Evolutionary conservation across 2,888 invertebrate species (phyloP).

Genomic region (Phyllotreta cruciferae): DNA sequence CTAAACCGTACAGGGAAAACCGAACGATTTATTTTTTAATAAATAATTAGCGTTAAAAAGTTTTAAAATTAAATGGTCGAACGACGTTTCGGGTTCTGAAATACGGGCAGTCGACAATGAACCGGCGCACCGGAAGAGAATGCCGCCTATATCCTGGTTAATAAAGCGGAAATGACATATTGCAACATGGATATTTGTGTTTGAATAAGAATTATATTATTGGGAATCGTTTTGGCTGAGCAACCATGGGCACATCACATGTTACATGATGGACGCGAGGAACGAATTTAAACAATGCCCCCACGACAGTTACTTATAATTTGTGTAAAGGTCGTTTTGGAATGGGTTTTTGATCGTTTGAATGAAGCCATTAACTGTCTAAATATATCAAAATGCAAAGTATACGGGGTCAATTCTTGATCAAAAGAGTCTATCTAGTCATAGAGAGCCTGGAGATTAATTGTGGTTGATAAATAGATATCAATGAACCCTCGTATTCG

Average conservation of each 20-base stretch:
- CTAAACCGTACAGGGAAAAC: no score
- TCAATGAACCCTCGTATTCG: no score
- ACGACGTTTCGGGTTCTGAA: no score
- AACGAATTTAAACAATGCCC: slow-evolving; percentile 13
- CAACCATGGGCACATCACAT: slow-evolving; percentile 29
- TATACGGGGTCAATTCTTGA: no score
- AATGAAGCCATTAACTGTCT: no score
- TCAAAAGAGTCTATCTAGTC: no score
- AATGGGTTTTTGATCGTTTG: background rate
- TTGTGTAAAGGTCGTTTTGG: background rate
- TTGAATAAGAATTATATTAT: slow-evolving; percentile 40
- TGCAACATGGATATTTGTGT: slow-evolving; percentile 48
- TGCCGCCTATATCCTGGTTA: slow-evolving; percentile 58
- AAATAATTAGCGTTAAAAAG: no score
- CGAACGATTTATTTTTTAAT: no score
- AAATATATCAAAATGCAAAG: no score
- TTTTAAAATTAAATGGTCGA: no score
- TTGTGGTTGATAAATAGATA: no score
- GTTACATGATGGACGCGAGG: slow-evolving; percentile 14
- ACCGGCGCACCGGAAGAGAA: slow-evolving; percentile 54
- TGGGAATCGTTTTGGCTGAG: slow-evolving; percentile 33
- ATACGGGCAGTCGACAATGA: slow-evolving; percentile 39
- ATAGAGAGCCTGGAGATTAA: no score
- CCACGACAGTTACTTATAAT: slow-evolving; percentile 2
- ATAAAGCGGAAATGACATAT: slow-evolving; percentile 59